Conservation (phyloP, 2,888 invertebrate genomes). For the Phaedon cochleariae region DNA sequence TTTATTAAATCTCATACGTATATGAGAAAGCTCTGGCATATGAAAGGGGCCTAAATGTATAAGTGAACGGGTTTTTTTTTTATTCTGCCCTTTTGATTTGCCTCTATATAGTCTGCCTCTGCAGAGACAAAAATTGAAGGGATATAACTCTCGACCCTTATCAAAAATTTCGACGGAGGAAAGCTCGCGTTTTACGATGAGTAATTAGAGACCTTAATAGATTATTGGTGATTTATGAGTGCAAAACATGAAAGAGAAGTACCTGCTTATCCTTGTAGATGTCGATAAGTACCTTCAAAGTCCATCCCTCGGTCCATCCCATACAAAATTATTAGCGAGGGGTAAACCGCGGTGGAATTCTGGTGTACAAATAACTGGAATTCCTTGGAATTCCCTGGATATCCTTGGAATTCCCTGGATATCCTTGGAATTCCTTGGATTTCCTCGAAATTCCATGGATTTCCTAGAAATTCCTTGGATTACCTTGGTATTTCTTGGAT, state of each 20-base stretch:
- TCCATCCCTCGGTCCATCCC: too few relatives aligned
- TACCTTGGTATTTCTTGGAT: too few relatives aligned
- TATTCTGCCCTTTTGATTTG: slow-evolving; percentile 34
- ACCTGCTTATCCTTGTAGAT: neutral
- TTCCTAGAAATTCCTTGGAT: too few relatives aligned
- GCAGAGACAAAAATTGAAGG: slow-evolving; percentile 36
- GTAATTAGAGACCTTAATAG: slow-evolving; percentile 24
- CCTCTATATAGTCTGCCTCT: slow-evolving; percentile 19
- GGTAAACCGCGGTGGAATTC: too few relatives aligned
- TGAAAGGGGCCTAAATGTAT: slow-evolving; percentile 37
- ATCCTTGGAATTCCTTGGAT: too few relatives aligned
- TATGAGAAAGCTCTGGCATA: slow-evolving; percentile 23
- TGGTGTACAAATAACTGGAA: too few relatives aligned
- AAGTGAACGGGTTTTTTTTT: slow-evolving; percentile 40
- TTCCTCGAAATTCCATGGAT: too few relatives aligned
- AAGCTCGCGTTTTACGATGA: slow-evolving; percentile 23
- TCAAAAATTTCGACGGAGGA: slow-evolving; percentile 35
- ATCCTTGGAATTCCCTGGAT: too few relatives aligned
- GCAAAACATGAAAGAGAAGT: neutral
- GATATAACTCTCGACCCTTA: slow-evolving; percentile 33
- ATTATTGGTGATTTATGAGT: slow-evolving; percentile 17
- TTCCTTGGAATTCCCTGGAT: too few relatives aligned
- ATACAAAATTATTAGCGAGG: slow-evolving; percentile 44
- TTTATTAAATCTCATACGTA: slow-evolving; percentile 31
- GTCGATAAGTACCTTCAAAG: neutral